A percentile compares a stretch with the other conserved stretches of the same genome.
phyloP scores from a whole-genome alignment of 2,113 vertebrate genomes.

The Hassar affinis region DNA sequence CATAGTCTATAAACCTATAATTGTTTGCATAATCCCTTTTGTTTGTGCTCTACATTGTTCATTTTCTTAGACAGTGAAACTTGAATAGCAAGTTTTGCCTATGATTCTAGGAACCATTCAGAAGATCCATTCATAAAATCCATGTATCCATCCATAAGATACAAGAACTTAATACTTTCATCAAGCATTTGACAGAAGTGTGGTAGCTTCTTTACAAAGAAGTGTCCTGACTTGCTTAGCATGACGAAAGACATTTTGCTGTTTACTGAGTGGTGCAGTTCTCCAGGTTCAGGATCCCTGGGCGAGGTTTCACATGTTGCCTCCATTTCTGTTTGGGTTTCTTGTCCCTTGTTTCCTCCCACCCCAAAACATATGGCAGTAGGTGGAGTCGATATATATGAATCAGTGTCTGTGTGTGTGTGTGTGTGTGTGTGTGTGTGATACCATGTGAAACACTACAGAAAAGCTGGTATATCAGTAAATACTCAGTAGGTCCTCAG shows the following conservation, averaged over 20 bases:
- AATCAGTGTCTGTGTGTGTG: background rate
- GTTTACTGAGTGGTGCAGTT: background rate
- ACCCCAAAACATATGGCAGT: background rate
- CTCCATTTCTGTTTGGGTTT: background rate
- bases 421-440: background rate
- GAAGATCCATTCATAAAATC: no score
- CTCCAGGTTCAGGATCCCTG: background rate
- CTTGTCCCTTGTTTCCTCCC: no score
- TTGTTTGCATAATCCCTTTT: background rate
- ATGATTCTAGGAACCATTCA: background rate
- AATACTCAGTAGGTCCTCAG: no score
- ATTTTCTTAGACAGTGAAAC: background rate
- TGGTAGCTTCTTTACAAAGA: background rate
- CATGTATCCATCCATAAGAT: no score
- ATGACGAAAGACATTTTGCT: background rate
- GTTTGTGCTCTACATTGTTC: background rate
- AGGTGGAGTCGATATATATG: background rate
- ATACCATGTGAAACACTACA: background rate
- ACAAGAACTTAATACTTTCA: background rate
- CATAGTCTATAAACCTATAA: no score
- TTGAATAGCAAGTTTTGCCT: background rate
- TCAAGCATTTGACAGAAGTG: background rate
- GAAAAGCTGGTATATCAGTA: no score
- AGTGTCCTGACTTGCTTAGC: no score
- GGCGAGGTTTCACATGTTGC: background rate